Evolutionary conservation across 2,888 invertebrate species (phyloP).

Genomic region (Chloroclystis v-ata): DNA sequence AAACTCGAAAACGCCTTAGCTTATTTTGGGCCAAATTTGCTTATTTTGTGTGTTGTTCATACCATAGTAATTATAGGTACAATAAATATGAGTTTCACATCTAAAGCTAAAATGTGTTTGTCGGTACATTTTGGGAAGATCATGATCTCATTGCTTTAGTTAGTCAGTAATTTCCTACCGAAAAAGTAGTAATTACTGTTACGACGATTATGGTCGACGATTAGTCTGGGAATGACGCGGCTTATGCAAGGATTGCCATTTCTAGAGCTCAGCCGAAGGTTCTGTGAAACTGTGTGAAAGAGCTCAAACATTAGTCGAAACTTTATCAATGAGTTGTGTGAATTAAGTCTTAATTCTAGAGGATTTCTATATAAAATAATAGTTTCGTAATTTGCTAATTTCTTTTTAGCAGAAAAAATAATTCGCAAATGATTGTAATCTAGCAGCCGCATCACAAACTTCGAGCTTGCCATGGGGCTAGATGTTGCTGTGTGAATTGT

Average conservation of each 20-base stretch:
- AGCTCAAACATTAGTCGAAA: not conserved
- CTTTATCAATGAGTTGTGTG: not conserved
- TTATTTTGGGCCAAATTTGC: too few species aligned
- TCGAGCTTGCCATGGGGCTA: too few species aligned
- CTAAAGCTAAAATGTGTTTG: too few species aligned
- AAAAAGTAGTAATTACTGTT: constrained; percentile 39
- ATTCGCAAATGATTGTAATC: too few species aligned
- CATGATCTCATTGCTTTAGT: constrained; percentile 56
- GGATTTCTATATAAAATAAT: too few species aligned
- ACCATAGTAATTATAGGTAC: too few species aligned
- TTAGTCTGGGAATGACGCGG: constrained; percentile 14
- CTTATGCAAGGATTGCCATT: constrained; percentile 8
- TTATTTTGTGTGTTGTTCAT: too few species aligned
- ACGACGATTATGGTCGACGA: constrained; percentile 34
- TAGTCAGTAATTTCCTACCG: constrained; percentile 43
- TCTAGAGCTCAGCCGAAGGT: constrained; percentile 1
- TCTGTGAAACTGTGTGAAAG: constrained; percentile 6
- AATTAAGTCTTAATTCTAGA: not conserved
- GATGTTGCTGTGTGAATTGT: too few species aligned
- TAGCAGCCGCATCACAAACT: too few species aligned
- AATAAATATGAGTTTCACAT: constrained; percentile 9
- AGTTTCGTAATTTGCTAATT: too few species aligned
- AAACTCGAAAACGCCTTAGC: too few species aligned
- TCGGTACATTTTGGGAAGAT: constrained; percentile 24
- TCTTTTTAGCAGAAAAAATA: too few species aligned